Conservation (phyloP, 2,797 vertebrate species). For the Microctenopoma lineatum region DNA sequence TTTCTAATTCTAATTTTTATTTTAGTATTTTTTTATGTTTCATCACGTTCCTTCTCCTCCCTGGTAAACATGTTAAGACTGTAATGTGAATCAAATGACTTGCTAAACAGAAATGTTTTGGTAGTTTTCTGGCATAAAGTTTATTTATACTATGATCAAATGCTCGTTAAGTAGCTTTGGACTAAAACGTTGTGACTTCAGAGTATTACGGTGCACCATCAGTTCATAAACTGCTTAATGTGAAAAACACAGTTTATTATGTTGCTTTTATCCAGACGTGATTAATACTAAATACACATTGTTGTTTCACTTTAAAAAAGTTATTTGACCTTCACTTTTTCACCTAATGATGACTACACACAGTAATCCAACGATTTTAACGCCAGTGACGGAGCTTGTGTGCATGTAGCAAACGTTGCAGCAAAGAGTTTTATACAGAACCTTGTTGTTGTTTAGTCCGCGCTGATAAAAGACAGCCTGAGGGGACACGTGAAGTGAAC, state of each 20-base stretch:
- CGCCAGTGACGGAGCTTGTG: no score
- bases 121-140: background rate
- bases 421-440: background rate
- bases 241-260: conserved; percentile 2
- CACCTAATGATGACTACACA: background rate
- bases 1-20: no score
- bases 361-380: background rate
- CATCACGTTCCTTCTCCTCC: background rate
- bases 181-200: background rate
- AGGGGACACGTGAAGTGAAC: background rate
- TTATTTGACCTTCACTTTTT: background rate
- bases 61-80: background rate
- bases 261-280: background rate
- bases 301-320: background rate
- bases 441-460: background rate
- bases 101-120: background rate
- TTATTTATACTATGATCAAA: background rate
- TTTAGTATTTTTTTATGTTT: background rate
- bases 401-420: background rate
- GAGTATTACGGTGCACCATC: no score
- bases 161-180: background rate
- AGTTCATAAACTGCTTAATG: background rate
- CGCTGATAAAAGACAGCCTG: background rate
- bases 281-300: background rate
- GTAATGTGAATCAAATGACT: background rate